Conservation (phyloP, 2,888 invertebrate species). For the Drosophila nigritarsus region DNA sequence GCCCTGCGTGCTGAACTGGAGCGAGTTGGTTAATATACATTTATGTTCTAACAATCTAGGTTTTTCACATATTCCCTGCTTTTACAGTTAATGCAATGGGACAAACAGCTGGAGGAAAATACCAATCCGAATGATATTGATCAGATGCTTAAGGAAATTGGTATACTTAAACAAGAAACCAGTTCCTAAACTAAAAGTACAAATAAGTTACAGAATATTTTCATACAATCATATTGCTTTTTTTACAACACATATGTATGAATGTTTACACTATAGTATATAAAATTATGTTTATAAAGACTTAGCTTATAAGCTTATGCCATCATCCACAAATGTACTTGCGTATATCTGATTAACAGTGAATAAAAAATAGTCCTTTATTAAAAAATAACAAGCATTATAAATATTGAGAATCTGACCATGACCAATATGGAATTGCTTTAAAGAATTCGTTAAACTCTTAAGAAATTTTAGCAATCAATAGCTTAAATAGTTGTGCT, state of each 20-base stretch:
- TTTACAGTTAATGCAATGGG: constrained; percentile 92
- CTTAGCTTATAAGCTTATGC: background rate
- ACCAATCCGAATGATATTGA: constrained; percentile 92
- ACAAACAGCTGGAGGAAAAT: constrained; percentile 92
- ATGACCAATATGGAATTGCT: background rate
- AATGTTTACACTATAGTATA: background rate
- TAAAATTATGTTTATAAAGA: background rate
- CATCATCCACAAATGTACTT: background rate
- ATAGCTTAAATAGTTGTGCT: background rate
- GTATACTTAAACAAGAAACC: constrained; percentile 89
- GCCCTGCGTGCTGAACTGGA: constrained; percentile 95
- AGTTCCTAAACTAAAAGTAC: constrained; percentile 31
- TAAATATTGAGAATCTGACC: background rate
- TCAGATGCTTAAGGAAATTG: constrained; percentile 90
- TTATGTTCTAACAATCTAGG: background rate
- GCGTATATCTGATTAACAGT: background rate
- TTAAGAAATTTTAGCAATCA: background rate
- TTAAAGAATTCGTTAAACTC: background rate
- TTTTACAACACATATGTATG: background rate
- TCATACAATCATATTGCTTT: constrained; percentile 1
- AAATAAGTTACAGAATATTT: constrained; percentile 11
- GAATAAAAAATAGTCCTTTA: background rate
- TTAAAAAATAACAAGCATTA: background rate
- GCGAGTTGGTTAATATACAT: constrained; percentile 87
- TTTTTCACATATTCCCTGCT: constrained; percentile 15